A percentile compares a stretch with the other conserved stretches of the same genome.
phyloP scores from a whole-genome alignment of 1,140 invertebrate genomes.

The Chrysopa pallens region DNA sequence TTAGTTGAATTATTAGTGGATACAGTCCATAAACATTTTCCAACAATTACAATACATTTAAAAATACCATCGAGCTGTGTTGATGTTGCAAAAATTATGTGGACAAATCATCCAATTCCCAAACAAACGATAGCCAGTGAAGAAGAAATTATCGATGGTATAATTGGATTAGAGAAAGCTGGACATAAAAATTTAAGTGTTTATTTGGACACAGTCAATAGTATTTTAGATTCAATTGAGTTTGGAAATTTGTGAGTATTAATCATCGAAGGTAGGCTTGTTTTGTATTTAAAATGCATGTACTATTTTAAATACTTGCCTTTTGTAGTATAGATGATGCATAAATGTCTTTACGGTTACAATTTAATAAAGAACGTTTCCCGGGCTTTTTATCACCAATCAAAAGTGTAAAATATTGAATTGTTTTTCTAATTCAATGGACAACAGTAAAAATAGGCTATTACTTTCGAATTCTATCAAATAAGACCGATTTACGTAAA shows the following conservation, averaged over 20 bases:
- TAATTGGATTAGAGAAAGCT: slow-evolving; percentile 18
- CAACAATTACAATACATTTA: slow-evolving; percentile 35
- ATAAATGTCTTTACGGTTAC: too few species aligned
- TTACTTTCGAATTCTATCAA: too few species aligned
- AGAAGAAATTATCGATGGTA: slow-evolving; percentile 23
- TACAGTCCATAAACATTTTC: slow-evolving; percentile 28
- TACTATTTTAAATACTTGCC: background rate
- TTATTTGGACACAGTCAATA: slow-evolving; percentile 41
- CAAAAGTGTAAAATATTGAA: too few species aligned
- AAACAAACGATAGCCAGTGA: slow-evolving; percentile 12
- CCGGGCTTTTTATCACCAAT: too few species aligned
- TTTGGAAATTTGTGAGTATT: slow-evolving; percentile 48
- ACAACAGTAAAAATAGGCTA: too few species aligned
- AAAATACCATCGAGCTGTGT: slow-evolving; percentile 33
- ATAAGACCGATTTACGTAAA: too few species aligned
- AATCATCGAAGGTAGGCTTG: background rate
- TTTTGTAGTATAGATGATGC: slow-evolving; percentile 2
- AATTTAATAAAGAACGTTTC: too few species aligned
- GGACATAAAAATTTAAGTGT: slow-evolving; percentile 28
- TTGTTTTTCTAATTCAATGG: too few species aligned
- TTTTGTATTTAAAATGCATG: too few species aligned
- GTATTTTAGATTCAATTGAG: slow-evolving; percentile 40
- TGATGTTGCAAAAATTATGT: slow-evolving; percentile 26
- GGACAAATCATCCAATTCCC: slow-evolving; percentile 17
- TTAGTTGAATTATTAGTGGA: slow-evolving; percentile 45